Evolutionary conservation across 2,888 invertebrate genomes (phyloP).

Genomic region (Thumatha senex): DNA sequence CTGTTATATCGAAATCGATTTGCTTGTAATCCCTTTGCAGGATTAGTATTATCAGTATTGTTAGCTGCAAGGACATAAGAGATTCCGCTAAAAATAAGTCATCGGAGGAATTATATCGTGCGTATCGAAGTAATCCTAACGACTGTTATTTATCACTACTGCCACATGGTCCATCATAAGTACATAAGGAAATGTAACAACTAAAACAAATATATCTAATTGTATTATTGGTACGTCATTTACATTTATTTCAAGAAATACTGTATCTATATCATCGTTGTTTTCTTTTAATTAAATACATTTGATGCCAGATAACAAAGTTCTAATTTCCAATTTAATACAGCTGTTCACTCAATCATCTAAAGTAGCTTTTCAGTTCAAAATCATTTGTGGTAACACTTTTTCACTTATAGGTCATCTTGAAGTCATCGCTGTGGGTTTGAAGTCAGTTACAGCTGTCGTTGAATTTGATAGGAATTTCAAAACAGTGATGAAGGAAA

Average conservation of each 20-base stretch:
- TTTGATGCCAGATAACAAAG: constrained; percentile 28
- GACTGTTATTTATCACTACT: constrained; percentile 25
- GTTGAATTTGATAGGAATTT: constrained; percentile 28
- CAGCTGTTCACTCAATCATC: constrained; percentile 27
- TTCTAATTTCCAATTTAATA: constrained; percentile 34
- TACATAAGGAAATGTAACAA: constrained; percentile 20
- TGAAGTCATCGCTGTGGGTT: constrained; percentile 31
- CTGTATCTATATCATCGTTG: constrained; percentile 49
- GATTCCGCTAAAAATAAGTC: constrained; percentile 34
- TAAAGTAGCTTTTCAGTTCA: constrained; percentile 36
- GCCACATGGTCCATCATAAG: constrained; percentile 12
- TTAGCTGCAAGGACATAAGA: constrained; percentile 59
- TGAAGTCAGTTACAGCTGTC: constrained; percentile 15
- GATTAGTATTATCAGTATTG: constrained; percentile 51
- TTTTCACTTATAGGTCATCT: constrained; percentile 65
- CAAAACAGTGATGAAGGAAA: constrained; percentile 28
- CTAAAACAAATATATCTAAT: constrained; percentile 26
- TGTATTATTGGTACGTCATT: constrained; percentile 27
- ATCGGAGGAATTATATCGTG: constrained; percentile 27
- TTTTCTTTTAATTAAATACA: constrained; percentile 47
- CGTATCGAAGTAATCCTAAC: constrained; percentile 22
- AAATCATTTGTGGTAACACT: constrained; percentile 33
- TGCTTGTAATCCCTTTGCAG: constrained; percentile 57
- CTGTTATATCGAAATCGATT: constrained; percentile 61
- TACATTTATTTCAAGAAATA: constrained; percentile 35